Evolutionary conservation across 1,140 invertebrate genomes (phyloP).

Genomic region (Orchestia grillus): DNA sequence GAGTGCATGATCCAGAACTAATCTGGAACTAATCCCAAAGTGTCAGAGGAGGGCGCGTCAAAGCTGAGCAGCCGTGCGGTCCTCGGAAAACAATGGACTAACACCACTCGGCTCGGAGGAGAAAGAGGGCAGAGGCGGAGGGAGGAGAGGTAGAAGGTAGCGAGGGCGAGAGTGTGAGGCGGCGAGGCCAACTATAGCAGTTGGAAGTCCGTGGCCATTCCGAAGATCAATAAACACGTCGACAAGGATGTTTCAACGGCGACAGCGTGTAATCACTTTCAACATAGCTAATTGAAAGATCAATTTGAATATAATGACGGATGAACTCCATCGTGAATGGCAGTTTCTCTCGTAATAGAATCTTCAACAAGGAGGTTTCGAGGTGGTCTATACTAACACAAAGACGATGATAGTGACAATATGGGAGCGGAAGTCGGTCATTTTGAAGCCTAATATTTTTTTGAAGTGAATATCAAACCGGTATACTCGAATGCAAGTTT

Average conservation of each 20-base stretch:
- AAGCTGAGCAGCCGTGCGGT: slow-evolving; percentile 24
- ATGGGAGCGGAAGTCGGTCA: background rate
- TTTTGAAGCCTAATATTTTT: background rate
- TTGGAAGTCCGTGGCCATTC: background rate
- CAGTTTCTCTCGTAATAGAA: background rate
- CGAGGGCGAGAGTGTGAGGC: background rate
- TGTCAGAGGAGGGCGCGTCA: slow-evolving; percentile 38
- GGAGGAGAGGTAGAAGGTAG: background rate
- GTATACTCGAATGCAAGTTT: background rate
- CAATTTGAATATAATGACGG: background rate
- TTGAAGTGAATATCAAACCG: background rate
- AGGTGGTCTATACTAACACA: background rate
- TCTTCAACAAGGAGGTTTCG: background rate
- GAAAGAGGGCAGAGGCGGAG: background rate
- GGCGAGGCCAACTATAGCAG: background rate
- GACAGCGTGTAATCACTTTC: background rate
- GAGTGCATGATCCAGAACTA: slow-evolving; percentile 54
- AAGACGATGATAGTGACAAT: background rate
- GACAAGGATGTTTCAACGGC: background rate
- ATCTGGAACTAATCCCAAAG: slow-evolving; percentile 45
- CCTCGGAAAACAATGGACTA: slow-evolving; percentile 39
- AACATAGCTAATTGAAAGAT: background rate
- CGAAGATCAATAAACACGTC: background rate
- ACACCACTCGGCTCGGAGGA: background rate
- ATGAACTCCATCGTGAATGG: background rate